phyloP scores from a whole-genome alignment of 2,888 invertebrate genomes.

The Morpho helenor region DNA sequence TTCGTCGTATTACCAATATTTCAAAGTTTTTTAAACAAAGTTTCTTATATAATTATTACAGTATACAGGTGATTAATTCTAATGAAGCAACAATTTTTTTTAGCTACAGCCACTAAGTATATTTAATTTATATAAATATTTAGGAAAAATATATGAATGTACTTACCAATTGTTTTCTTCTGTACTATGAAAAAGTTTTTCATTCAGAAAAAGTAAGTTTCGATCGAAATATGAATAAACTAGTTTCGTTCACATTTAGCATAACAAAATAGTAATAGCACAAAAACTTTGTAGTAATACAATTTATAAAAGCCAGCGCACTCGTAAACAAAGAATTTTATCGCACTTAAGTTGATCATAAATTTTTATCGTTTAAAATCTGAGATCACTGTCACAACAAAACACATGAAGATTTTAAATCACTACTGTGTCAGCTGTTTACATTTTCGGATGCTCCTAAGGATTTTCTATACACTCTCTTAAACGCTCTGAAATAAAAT shows the following conservation, averaged over 20 bases:
- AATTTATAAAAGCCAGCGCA: constrained; percentile 15
- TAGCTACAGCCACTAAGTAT: too few species aligned
- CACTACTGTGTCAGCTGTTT: constrained; percentile 54
- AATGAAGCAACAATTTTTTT: too few species aligned
- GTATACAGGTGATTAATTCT: too few species aligned
- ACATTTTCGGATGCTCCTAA: constrained; percentile 49
- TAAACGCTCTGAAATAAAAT: constrained; percentile 68
- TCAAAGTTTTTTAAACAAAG: too few species aligned
- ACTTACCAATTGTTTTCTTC: constrained; percentile 16
- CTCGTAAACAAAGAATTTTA: constrained; percentile 29
- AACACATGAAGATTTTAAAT: constrained; percentile 14
- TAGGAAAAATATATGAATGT: neutral
- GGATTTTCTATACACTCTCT: constrained; percentile 52
- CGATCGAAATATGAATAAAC: constrained; percentile 6
- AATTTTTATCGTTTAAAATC: constrained; percentile 13
- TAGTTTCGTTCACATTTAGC: constrained; percentile 10
- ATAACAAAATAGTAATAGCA: constrained; percentile 9
- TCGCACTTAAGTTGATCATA: constrained; percentile 23
- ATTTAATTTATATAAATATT: too few species aligned
- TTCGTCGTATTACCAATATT: too few species aligned
- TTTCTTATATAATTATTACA: too few species aligned
- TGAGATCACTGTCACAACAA: constrained; percentile 27
- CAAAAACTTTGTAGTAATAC: neutral
- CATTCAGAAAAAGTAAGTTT: constrained; percentile 9
- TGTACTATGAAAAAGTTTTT: constrained; percentile 8